These are phyloP conservation scores for Siniperca chuatsi DNA, from an alignment of 2,113 vertebrate genomes.

Conservation along the genomic window DNA sequence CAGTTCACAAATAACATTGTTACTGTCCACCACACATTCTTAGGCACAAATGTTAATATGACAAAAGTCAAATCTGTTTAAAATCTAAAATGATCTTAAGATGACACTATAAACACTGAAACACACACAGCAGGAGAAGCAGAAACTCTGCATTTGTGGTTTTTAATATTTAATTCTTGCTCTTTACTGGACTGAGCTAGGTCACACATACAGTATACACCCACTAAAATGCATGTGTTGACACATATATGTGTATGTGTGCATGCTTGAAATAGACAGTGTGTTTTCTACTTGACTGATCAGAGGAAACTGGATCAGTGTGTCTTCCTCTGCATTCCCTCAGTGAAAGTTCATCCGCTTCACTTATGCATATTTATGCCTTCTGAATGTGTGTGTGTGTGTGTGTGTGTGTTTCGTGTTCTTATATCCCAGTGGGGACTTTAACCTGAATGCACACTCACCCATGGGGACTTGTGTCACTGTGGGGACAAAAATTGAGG, in stretches of 20 bases:
- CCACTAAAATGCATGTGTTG: neutral
- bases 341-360: slow-evolving; percentile 58
- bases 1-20: neutral
- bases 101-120: slow-evolving; percentile 32
- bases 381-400: slow-evolving; percentile 28
- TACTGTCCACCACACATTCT: neutral
- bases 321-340: slow-evolving; percentile 52
- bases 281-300: slow-evolving; percentile 68
- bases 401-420: neutral
- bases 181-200: slow-evolving; percentile 45
- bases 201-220: slow-evolving; percentile 19
- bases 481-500: too few relatives aligned
- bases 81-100: neutral
- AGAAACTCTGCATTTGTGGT: slow-evolving; percentile 37
- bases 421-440: too few relatives aligned
- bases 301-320: slow-evolving; percentile 69
- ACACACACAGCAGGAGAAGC: slow-evolving; percentile 34
- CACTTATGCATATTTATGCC: slow-evolving; percentile 57
- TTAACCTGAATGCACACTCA: too few relatives aligned
- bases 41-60: neutral
- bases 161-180: slow-evolving; percentile 62
- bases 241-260: slow-evolving; percentile 18
- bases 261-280: slow-evolving; percentile 55
- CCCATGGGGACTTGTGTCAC: too few relatives aligned
- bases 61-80: neutral